Evolutionary conservation across 2,113 vertebrate species (phyloP).

Genomic region (Channa maculata): DNA sequence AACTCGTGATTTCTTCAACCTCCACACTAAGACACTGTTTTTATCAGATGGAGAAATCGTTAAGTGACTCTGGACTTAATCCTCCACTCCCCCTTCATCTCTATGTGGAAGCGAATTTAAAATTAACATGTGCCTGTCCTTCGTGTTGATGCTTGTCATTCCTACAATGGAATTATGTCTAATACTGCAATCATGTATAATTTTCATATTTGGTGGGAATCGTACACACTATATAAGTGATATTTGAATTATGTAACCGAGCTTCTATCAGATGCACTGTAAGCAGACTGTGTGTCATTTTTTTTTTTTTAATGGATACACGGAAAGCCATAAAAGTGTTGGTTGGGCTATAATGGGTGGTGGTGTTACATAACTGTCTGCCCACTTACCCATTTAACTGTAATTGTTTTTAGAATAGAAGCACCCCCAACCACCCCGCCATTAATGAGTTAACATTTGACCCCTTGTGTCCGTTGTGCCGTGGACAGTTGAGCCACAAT

Average conservation of each 20-base stretch:
- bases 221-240: neutral
- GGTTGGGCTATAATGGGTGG: slow-evolving; percentile 50
- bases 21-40: neutral
- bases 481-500: slow-evolving; percentile 6
- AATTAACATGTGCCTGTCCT: neutral
- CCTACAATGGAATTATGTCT: neutral
- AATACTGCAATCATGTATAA: neutral
- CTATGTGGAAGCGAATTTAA: neutral
- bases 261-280: neutral
- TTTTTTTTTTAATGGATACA: slow-evolving; percentile 15
- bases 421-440: neutral
- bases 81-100: too few species aligned
- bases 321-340: slow-evolving; percentile 34
- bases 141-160: neutral
- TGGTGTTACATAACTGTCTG: slow-evolving; percentile 60
- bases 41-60: slow-evolving; percentile 30
- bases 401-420: slow-evolving; percentile 65
- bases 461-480: slow-evolving; percentile 5
- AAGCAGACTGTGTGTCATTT: neutral
- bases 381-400: slow-evolving; percentile 50
- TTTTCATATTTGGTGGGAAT: slow-evolving; percentile 2
- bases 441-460: slow-evolving; percentile 56
- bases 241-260: slow-evolving; percentile 25
- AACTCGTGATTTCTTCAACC: neutral
- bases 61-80: neutral